Conservation (phyloP, 2,113 vertebrate species). For the Clarias magur region DNA sequence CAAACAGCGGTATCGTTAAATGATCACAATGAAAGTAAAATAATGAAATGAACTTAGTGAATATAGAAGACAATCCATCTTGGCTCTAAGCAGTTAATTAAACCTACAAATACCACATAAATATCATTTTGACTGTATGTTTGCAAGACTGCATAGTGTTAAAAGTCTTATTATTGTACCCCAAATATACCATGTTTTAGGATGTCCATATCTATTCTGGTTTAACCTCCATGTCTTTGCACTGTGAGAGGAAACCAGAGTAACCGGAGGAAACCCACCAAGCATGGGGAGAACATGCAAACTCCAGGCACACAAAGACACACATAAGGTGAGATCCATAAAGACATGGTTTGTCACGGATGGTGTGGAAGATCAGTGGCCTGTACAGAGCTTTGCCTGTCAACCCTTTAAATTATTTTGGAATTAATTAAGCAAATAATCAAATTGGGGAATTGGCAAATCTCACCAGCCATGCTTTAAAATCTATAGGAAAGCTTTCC, state of each 20-base stretch:
- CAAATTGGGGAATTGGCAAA: too few relatives aligned
- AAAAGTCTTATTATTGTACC: neutral
- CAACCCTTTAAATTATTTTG: too few relatives aligned
- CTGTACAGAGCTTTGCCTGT: too few relatives aligned
- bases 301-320: too few relatives aligned
- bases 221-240: too few relatives aligned
- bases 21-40: neutral
- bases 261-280: too few relatives aligned
- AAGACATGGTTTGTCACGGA: neutral
- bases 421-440: too few relatives aligned
- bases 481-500: neutral
- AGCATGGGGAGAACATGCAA: too few relatives aligned
- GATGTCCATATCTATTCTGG: neutral
- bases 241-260: too few relatives aligned
- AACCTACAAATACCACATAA: neutral
- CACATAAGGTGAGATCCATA: too few relatives aligned
- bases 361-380: neutral
- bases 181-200: neutral
- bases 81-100: neutral
- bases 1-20: neutral
- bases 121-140: neutral
- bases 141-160: neutral
- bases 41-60: neutral
- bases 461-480: neutral
- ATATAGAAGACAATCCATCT: neutral